Percentiles rank a stretch among this genome's conserved stretches.
Conservation (phyloP, 2,888 invertebrate species). For the Mythimna impura region DNA sequence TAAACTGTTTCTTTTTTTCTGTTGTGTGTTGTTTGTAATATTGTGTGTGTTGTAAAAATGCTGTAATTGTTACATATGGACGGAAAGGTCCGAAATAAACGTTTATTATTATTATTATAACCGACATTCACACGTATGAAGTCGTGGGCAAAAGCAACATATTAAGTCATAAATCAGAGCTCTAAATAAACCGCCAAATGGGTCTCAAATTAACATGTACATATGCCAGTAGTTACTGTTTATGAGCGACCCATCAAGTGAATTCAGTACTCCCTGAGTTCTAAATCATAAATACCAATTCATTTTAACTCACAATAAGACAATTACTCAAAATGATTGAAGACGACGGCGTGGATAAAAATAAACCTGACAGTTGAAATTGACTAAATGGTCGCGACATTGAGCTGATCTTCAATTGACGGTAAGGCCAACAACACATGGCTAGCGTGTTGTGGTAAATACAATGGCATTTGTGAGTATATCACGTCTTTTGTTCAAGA, state of each 20-base stretch:
- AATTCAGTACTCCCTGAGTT: neutral
- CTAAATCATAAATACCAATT: conserved; percentile 11
- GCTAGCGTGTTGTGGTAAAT: neutral
- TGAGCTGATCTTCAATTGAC: conserved; percentile 40
- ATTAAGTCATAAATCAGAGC: neutral
- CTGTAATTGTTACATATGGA: too few species aligned
- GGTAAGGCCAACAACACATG: conserved; percentile 12
- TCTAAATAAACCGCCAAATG: neutral
- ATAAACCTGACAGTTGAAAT: conserved; percentile 43
- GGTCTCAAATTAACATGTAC: too few species aligned
- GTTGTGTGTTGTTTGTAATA: too few species aligned
- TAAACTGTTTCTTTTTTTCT: too few species aligned
- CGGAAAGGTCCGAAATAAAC: too few species aligned
- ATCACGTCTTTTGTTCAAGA: neutral
- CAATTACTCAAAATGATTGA: conserved; percentile 26
- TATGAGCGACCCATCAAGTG: neutral
- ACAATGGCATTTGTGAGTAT: neutral
- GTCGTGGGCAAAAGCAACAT: too few species aligned
- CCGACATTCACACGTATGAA: too few species aligned
- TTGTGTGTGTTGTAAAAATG: too few species aligned
- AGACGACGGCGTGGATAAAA: conserved; percentile 11
- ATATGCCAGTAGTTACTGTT: too few species aligned
- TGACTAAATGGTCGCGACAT: conserved; percentile 46
- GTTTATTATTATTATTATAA: too few species aligned
- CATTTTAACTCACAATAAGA: neutral